Evolutionary conservation across 1,140 invertebrate species (phyloP), one percentile per base, ranked within the genome.

Genomic region (Neodiprion fabricii): DNA sequence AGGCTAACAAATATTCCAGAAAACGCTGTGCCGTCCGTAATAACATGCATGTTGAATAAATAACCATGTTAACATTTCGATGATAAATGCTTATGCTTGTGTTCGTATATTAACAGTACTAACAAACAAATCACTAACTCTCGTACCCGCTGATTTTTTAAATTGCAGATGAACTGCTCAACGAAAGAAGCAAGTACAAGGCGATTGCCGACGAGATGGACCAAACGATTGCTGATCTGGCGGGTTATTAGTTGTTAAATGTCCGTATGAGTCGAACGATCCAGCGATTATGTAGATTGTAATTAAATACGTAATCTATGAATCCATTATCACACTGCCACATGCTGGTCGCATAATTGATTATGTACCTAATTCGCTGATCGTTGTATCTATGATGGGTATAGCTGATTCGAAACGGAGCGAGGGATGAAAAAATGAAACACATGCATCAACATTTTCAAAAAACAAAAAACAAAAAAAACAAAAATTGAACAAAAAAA

Each of bases 101-200:
- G 53, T 61, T 17, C 8, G 11, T 12, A 9, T 61, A 69, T 82
- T 85, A 81, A 77, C 81, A 80, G 79, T 79, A 82, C 79, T 67
- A 74, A 73, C 70, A 1, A 40, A 1, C 28, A 72, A 49, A 53
- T 66, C 65, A 72, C 71, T 76, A 71, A 75, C 74, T 73, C 5
- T 61, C 53, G 53, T 61, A 61, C 53, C 53, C 53, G 53, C 53
- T 14, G n/a, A 4, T 70, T 79, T 40, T 40, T 65, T 76, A 74
- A 73, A 80, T 94, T 93, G 47, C 92, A 99, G 98, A 99, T 90
- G 97, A 99, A 88, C 91, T 99, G 85, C 92, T 97, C 80, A 94
- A 96, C 88, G 97, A 99, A 87, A 97, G 97, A 90, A 96, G 97
- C 91, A 97, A 96, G 91, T 99, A 97, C 93, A 99, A 99, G 92